Conservation (phyloP, 2,888 invertebrate genomes). For the Clunio marinus region DNA sequence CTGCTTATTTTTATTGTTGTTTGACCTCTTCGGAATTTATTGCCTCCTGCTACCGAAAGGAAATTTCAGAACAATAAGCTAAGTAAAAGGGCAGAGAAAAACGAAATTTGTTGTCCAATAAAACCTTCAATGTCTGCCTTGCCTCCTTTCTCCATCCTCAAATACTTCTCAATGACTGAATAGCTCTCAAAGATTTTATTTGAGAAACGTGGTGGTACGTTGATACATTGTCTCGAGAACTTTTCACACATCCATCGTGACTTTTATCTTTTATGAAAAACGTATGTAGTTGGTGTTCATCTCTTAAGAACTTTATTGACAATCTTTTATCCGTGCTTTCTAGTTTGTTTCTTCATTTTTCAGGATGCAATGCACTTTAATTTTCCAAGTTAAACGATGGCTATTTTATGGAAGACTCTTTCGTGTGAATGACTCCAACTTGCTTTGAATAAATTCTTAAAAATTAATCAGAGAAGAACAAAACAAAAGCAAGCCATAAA, state of each 20-base stretch:
- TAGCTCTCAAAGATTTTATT: neutral
- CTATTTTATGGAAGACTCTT: neutral
- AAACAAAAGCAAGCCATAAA: too few relatives aligned
- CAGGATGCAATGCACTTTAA: slow-evolving; percentile 12
- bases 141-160: neutral
- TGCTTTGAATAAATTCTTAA: too few relatives aligned
- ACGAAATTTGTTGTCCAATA: slow-evolving; percentile 19
- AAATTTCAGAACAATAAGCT: neutral
- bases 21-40: slow-evolving; percentile 36
- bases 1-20: slow-evolving; percentile 34
- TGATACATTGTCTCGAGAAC: neutral
- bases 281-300: neutral
- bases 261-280: too few relatives aligned
- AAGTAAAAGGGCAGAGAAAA: neutral
- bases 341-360: neutral
- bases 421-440: neutral
- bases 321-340: neutral
- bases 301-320: slow-evolving; percentile 5
- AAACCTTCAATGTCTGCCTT: neutral
- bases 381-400: neutral
- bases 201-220: neutral
- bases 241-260: slow-evolving; percentile 8
- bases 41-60: slow-evolving; percentile 22
- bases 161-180: neutral
- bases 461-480: too few relatives aligned